Conservation (phyloP, 92 coral and sea anemone species). For the Scolanthus callimorphus region DNA sequence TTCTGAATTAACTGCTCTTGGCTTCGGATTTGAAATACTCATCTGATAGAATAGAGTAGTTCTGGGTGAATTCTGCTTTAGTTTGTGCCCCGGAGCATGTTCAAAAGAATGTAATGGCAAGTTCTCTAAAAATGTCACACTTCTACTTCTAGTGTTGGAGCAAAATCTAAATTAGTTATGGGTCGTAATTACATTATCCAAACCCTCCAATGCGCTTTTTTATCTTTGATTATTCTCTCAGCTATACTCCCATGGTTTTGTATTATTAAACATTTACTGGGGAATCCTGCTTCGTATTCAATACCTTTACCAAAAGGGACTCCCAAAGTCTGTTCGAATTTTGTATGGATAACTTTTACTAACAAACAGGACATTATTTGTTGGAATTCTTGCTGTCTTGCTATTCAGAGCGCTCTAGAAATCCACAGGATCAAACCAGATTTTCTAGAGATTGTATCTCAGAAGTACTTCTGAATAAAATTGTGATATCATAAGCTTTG, state of each 20-base stretch:
- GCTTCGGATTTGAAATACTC: not conserved
- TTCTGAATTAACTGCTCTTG: too few species aligned
- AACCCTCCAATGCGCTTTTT: not conserved
- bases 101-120: not conserved
- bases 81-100: not conserved
- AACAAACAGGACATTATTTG: too few species aligned
- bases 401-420: too few species aligned
- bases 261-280: not conserved
- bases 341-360: too few species aligned
- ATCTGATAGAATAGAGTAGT: not conserved
- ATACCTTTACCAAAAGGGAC: too few species aligned
- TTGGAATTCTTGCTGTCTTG: too few species aligned
- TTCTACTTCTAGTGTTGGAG: not conserved
- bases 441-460: too few species aligned
- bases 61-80: not conserved
- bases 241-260: not conserved
- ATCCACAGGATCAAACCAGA: too few species aligned
- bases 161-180: not conserved
- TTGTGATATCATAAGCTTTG: too few species aligned
- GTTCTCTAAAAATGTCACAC: not conserved
- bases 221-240: not conserved
- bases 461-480: too few species aligned
- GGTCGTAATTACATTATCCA: not conserved
- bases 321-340: too few species aligned
- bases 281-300: too few species aligned